A percentile compares a stretch with the other conserved stretches of the same genome.
Conservation (phyloP, 2,797 vertebrate species). For the Premnoplex brunnescens region DNA sequence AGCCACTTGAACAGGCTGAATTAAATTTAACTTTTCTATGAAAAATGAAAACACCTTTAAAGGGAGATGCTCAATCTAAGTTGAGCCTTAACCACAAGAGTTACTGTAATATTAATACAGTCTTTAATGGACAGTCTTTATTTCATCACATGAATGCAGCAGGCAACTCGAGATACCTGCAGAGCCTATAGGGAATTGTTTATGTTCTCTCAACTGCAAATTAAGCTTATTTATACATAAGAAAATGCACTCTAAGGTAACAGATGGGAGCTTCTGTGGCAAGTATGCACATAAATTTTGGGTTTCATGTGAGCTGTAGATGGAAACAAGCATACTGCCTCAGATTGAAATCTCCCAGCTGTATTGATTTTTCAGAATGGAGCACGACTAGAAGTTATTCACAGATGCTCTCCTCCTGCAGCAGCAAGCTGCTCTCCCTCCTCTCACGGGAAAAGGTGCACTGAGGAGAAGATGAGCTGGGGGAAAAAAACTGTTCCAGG, state of each 20-base stretch:
- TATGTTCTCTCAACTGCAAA: constrained; percentile 31
- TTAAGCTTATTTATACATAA: constrained; percentile 38
- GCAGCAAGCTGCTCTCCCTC: constrained; percentile 45
- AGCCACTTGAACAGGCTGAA: background rate
- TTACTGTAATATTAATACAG: background rate
- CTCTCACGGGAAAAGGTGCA: background rate
- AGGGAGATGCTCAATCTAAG: background rate
- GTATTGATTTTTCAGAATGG: constrained; percentile 60
- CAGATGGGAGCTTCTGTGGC: constrained; percentile 46
- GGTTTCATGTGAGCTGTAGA: constrained; percentile 35
- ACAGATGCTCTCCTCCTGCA: background rate
- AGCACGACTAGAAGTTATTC: constrained; percentile 45
- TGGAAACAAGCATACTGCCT: constrained; percentile 53
- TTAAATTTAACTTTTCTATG: background rate
- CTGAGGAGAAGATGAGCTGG: background rate
- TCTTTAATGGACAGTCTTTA: background rate
- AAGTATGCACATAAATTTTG: constrained; percentile 59
- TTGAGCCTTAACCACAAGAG: background rate
- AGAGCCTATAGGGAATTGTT: background rate
- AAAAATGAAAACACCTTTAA: background rate
- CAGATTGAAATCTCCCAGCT: constrained; percentile 51
- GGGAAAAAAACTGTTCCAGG: background rate
- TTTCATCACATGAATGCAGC: background rate
- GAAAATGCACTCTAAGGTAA: constrained; percentile 36
- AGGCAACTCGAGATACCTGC: background rate